Base-by-base conservation (phyloP, 2,888 invertebrate genomes). In the Melinaea menophilus region DNA sequence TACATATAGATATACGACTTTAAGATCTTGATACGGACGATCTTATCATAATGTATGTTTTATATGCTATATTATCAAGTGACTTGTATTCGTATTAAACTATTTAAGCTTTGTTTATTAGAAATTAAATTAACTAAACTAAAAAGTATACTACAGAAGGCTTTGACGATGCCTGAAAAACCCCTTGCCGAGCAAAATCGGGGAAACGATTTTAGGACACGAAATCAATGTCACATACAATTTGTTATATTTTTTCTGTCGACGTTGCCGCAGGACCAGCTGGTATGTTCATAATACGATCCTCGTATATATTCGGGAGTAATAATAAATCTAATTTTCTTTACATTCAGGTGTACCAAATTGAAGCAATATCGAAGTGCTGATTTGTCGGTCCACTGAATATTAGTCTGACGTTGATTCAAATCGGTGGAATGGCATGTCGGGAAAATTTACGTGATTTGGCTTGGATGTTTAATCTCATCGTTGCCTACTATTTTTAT, bases 361-460 rank as follows among this genome's bases (percentile, higher is more conserved):
- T 89, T 85, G 87, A 88, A 89, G 88, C 86, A 89, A 89, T 88
- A 88, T 88, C 84, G 87, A 82, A 87, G 85, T 88, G 85, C 87
- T 87, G 89, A 89, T 90, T 90, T 89, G 86, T 86, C 88, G 88
- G 88, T 84, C 79, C 82, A 75, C 76, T 86, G 88, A 80, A 86
- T 87, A 87, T 88, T 83, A 86, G 82, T 86, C 82, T 86, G 86
- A 85, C 85, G 85, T 80, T 85, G 88, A 88, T 86, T 86, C 87
- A 85, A 86, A 87, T 86, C 84, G 80, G 77, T 77, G 77, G 68
- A 71, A 66, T 71, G 69, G 77, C 78, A 76, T 75, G 77, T 76
- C 71, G 73, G 76, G 78, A 80, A 37, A 80, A 82, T 82, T 78
- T 78, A 74, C 70, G 73, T 69, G 73, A 73, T 74, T 82, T 81